Percentiles rank a stretch among this genome's conserved stretches.
Conservation (phyloP, 2,888 invertebrate species). For the Mesodorylaimus sp. region DNA sequence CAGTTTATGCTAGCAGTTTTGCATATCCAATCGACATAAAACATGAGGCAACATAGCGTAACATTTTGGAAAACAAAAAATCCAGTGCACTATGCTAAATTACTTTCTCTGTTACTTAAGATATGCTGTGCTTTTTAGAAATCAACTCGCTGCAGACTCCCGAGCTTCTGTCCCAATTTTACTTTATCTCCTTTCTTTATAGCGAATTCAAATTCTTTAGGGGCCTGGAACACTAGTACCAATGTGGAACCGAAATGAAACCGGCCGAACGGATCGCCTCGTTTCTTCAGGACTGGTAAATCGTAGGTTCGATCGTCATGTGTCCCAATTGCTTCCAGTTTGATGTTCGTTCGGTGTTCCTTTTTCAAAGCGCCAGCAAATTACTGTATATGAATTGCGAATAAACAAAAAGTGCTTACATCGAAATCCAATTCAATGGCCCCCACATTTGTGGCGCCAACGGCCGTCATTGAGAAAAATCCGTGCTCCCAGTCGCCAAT, state of each 20-base stretch:
- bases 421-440: conserved; percentile 57
- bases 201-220: conserved; percentile 56
- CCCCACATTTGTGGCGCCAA: conserved; percentile 95
- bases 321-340: too few species aligned
- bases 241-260: conserved; percentile 91
- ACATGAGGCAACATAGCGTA: too few species aligned
- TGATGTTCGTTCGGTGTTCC: too few species aligned
- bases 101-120: too few species aligned
- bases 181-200: conserved; percentile 40
- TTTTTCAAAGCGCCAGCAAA: too few species aligned
- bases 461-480: conserved; percentile 89
- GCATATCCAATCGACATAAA: too few species aligned
- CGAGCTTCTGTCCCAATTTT: conserved; percentile 29
- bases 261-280: conserved; percentile 75
- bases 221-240: conserved; percentile 86
- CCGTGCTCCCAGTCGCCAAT: conserved; percentile 78
- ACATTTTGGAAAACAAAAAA: too few species aligned
- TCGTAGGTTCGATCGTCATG: not conserved
- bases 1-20: too few species aligned
- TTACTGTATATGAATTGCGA: too few species aligned
- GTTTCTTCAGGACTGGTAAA: conserved; percentile 35
- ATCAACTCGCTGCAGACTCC: conserved; percentile 12
- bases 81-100: too few species aligned
- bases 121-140: too few species aligned
- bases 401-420: too few species aligned